Base-by-base conservation (phyloP, 1,140 invertebrate genomes). In the Thaumetopoea pityocampa region DNA sequence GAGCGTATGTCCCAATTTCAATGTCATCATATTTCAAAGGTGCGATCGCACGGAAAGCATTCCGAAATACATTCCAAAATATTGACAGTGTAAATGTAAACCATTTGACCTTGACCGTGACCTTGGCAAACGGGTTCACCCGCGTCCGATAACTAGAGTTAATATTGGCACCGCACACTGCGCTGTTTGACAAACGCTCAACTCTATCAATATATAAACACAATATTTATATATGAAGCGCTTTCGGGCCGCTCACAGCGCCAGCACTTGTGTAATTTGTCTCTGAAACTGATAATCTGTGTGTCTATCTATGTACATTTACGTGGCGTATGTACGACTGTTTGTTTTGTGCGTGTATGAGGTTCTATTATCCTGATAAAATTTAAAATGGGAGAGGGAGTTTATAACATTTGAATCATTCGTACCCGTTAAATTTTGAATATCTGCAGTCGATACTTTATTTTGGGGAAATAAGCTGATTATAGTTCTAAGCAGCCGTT, bases 161-260 rank as follows among this genome's bases (percentile, higher is more conserved):
- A 82, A 83, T 83, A 83, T 83, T 83, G 73, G 76, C 74, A 71
- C 44, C 74, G 69, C 60, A 79, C 61, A 77, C 73, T 51, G 48
- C 50, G 44, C 46, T 83, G 76, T 83, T 83, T 83, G 79, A 78
- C 66, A 67, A 79, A 66, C 73, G 73, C 76, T 82, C 57, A 51
- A 66, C 79, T 83, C 76, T 83, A 80, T 83, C 79, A 83, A 83
- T 83, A 83, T 83, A 80, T 83, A 83, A 74, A 83, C 73, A 83
- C 72, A 80, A 83, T 83, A 83, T 83, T 83, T 83, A 83, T 83
- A 76, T 83, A 78, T 77, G 71, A 65, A 65, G 62, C 74, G 69
- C 69, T 81, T 77, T 74, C 64, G 69, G 69, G 59, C 48, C 60
- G 61, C 53, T 62, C 45, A 62, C 59, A 55, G 56, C 47, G 42